A percentile compares a stretch with the other conserved stretches of the same genome.
These are phyloP conservation scores for Sinotaia quadrata DNA, from an alignment of 2,888 invertebrate species.

Conservation along the genomic window DNA sequence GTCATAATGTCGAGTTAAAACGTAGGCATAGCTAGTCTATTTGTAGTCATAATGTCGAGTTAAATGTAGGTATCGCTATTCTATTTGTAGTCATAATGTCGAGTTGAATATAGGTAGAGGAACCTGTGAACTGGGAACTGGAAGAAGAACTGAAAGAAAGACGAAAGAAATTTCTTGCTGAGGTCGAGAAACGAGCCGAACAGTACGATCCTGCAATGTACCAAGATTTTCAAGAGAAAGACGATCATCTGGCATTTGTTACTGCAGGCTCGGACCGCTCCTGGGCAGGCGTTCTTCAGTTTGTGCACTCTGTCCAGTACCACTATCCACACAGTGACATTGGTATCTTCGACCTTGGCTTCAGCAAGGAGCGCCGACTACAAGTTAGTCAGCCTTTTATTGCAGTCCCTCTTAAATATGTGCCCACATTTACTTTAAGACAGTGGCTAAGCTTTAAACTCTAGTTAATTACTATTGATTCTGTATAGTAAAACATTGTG, in stretches of 20 bases:
- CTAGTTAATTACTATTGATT: too few species aligned
- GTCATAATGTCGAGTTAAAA: too few species aligned
- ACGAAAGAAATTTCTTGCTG: conserved; percentile 25
- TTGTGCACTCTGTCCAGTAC: conserved; percentile 42
- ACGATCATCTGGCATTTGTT: conserved; percentile 40
- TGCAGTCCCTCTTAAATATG: neutral
- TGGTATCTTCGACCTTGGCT: conserved; percentile 39
- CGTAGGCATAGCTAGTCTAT: too few species aligned
- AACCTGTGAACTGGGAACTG: conserved; percentile 31
- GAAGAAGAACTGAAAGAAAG: conserved; percentile 34
- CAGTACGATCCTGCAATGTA: conserved; percentile 21
- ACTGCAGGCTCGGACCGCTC: conserved; percentile 37
- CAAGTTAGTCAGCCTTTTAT: conserved; percentile 1
- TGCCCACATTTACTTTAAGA: too few species aligned
- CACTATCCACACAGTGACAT: conserved; percentile 34
- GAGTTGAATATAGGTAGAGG: too few species aligned
- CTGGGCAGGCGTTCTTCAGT: conserved; percentile 31
- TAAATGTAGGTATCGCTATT: too few species aligned
- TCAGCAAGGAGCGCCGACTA: conserved; percentile 22
- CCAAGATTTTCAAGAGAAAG: conserved; percentile 32
- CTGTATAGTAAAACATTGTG: too few species aligned
- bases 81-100: too few species aligned
- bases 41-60: too few species aligned
- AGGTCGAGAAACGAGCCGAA: conserved; percentile 23
- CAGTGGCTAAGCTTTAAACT: too few species aligned